phyloP scores from a whole-genome alignment of 2,888 invertebrate genomes.

The Spatulosminthurus flaviceps region DNA sequence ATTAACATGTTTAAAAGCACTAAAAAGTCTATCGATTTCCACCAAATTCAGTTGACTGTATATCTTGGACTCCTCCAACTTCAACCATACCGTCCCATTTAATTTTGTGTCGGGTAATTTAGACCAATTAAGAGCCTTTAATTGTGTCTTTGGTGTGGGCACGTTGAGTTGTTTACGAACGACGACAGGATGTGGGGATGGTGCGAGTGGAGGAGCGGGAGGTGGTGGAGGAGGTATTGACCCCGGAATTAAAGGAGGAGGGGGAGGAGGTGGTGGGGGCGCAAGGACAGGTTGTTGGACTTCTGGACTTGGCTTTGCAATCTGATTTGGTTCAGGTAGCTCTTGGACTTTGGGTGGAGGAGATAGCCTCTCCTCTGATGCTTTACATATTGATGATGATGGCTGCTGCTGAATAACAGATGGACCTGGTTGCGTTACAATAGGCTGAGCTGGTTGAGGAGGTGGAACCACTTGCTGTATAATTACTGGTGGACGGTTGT shows the following conservation, averaged over 20 bases:
- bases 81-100: constrained; percentile 94
- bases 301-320: background rate
- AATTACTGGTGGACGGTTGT: constrained; percentile 29
- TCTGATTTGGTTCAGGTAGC: constrained; percentile 9
- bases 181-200: constrained; percentile 62
- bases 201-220: constrained; percentile 68
- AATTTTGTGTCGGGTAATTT: constrained; percentile 91
- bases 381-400: background rate
- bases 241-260: background rate
- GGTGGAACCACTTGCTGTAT: constrained; percentile 28
- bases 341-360: background rate
- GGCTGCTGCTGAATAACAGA: constrained; percentile 55
- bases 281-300: constrained; percentile 22
- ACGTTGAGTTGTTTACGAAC: constrained; percentile 48
- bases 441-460: constrained; percentile 9
- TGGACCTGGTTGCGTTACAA: constrained; percentile 68
- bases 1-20: constrained; percentile 79
- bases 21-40: constrained; percentile 91
- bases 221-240: constrained; percentile 73
- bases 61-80: constrained; percentile 89
- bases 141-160: constrained; percentile 90
- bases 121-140: constrained; percentile 98
- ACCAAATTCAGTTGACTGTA: constrained; percentile 91
- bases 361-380: background rate
- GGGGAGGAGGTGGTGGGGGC: constrained; percentile 25